Percentiles rank a stretch among this genome's conserved stretches.
Conservation (phyloP, 2,888 invertebrate species). For the Folsomia candida region DNA sequence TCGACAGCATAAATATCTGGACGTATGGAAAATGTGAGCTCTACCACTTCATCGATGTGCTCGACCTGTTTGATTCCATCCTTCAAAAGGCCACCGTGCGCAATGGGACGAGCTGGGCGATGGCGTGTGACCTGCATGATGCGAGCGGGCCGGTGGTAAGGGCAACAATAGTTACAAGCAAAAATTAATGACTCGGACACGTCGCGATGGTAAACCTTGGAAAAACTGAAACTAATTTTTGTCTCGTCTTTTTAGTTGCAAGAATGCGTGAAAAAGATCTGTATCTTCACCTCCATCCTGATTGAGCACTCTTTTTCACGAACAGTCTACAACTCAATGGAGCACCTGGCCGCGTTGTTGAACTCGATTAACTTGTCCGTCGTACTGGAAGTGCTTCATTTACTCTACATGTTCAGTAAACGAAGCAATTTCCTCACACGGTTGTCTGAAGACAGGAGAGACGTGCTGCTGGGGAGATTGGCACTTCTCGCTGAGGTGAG, state of each 20-base stretch:
- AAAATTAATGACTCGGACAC: background rate
- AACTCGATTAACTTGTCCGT: slow-evolving; percentile 78
- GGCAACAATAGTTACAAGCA: background rate
- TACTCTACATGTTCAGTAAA: slow-evolving; percentile 84
- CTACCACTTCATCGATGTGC: slow-evolving; percentile 79
- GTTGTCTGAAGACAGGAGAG: slow-evolving; percentile 68
- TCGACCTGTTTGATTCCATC: slow-evolving; percentile 72
- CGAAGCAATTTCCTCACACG: slow-evolving; percentile 81
- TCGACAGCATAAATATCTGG: slow-evolving; percentile 74
- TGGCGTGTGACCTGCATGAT: slow-evolving; percentile 70
- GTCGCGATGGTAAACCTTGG: background rate
- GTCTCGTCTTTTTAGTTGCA: slow-evolving; percentile 60
- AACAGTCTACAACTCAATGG: slow-evolving; percentile 83
- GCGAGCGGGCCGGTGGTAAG: slow-evolving; percentile 59
- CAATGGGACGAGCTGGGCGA: slow-evolving; percentile 66
- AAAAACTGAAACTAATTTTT: background rate
- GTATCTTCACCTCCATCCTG: slow-evolving; percentile 76
- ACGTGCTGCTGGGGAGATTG: slow-evolving; percentile 68
- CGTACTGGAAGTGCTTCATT: slow-evolving; percentile 76
- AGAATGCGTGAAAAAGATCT: slow-evolving; percentile 68
- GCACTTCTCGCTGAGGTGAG: slow-evolving; percentile 75
- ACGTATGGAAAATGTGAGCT: slow-evolving; percentile 83
- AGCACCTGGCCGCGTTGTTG: slow-evolving; percentile 72
- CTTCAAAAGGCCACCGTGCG: slow-evolving; percentile 70
- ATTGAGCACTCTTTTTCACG: slow-evolving; percentile 85